Conservation (phyloP, 2,797 vertebrate genomes). For the Picus viridis region DNA sequence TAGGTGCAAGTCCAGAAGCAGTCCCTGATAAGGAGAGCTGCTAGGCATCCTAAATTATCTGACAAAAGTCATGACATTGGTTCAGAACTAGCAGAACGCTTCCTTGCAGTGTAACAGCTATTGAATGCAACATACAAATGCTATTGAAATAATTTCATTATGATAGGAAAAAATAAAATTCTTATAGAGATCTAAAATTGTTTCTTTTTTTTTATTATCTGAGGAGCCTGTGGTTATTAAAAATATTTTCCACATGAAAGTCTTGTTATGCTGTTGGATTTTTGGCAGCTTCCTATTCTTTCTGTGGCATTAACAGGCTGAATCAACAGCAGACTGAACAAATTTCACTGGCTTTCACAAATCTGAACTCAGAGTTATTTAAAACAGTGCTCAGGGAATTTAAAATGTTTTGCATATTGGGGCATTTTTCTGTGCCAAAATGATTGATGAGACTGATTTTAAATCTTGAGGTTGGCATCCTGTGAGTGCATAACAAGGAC, state of each 20-base stretch:
- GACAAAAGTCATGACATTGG: rapidly evolving
- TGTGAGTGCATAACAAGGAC: conserved; percentile 40
- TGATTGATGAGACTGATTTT: conserved; percentile 30
- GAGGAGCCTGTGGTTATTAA: neutral
- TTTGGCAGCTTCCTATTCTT: neutral
- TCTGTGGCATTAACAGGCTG: neutral
- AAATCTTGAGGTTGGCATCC: conserved; percentile 4
- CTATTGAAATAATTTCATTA: neutral
- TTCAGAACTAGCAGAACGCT: neutral
- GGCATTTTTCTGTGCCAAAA: conserved; percentile 1
- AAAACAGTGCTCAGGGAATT: neutral
- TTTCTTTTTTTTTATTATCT: neutral
- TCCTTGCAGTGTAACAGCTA: neutral
- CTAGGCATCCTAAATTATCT: neutral
- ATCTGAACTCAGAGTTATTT: neutral
- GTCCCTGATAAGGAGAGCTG: neutral
- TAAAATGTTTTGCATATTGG: neutral
- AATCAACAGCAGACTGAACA: neutral
- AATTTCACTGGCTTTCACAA: neutral
- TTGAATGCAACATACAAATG: neutral
- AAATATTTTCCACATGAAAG: neutral
- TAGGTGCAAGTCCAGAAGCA: neutral
- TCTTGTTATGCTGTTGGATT: neutral
- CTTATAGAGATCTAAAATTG: neutral
- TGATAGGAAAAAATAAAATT: neutral